A percentile compares a stretch with the other conserved stretches of the same genome.
phyloP scores from a whole-genome alignment of 2,113 vertebrate species.

The Sula dactylatra region DNA sequence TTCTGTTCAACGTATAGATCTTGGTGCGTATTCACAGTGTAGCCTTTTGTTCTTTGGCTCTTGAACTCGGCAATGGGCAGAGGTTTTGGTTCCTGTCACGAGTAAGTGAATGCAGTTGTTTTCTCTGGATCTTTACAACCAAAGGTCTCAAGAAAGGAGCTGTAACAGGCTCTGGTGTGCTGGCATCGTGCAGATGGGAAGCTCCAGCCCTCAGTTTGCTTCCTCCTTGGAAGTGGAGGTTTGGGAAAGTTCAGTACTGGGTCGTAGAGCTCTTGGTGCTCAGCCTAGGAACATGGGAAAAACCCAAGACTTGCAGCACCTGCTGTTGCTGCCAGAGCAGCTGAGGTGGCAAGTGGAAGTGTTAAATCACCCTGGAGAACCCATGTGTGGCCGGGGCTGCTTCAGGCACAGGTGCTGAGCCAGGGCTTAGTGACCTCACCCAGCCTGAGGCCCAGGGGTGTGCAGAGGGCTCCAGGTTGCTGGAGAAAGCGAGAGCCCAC shows the following conservation, averaged over 20 bases:
- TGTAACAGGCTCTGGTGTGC: fast-evolving
- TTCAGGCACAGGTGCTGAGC: not conserved
- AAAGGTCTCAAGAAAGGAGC: not conserved
- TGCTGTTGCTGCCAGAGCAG: not conserved
- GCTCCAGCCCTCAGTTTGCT: not conserved
- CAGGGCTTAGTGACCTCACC: fast-evolving
- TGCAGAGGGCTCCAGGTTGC: not conserved
- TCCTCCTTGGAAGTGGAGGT: not conserved
- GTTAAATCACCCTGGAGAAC: fast-evolving
- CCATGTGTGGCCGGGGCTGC: fast-evolving
- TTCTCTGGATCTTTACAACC: not conserved
- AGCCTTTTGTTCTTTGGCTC: not conserved
- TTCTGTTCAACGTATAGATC: fast-evolving
- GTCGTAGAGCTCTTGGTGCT: not conserved
- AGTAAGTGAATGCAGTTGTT: fast-evolving
- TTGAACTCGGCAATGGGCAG: not conserved
- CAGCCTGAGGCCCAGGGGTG: too few relatives aligned
- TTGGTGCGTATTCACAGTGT: fast-evolving
- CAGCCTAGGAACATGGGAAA: not conserved
- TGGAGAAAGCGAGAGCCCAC: not conserved
- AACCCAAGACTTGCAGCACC: not conserved
- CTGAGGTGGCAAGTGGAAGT: fast-evolving
- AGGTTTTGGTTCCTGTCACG: fast-evolving
- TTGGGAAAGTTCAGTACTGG: not conserved
- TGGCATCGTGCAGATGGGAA: fast-evolving